A percentile compares a stretch with the other conserved stretches of the same genome.
phyloP scores from a whole-genome alignment of 2,888 invertebrate genomes.

The Maniola hyperantus region DNA sequence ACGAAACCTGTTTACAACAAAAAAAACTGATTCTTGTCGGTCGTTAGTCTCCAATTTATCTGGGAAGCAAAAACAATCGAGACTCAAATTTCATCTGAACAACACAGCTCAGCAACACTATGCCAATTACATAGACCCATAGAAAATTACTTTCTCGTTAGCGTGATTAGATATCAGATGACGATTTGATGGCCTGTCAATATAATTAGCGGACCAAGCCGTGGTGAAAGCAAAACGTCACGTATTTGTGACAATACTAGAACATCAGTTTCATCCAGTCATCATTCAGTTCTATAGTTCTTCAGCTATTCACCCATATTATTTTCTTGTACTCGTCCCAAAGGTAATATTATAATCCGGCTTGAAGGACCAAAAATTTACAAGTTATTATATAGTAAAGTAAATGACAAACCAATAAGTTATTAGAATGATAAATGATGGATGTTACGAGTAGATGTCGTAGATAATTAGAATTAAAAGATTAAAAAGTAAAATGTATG shows the following conservation, averaged over 20 bases:
- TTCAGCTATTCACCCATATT: too few species aligned
- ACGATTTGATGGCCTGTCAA: conserved; percentile 42
- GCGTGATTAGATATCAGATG: conserved; percentile 37
- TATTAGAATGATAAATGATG: background rate
- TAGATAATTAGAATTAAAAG: background rate
- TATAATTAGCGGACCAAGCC: conserved; percentile 28
- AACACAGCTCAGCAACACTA: background rate
- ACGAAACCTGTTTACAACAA: conserved; percentile 5
- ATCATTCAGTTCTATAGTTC: too few species aligned
- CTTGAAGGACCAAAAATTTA: background rate
- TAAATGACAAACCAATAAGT: background rate
- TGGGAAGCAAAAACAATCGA: conserved; percentile 1
- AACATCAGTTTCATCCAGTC: background rate
- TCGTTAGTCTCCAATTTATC: conserved; percentile 6
- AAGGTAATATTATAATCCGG: background rate
- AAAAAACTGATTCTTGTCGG: background rate
- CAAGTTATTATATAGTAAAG: background rate
- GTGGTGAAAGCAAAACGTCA: conserved; percentile 24
- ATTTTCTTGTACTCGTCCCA: background rate
- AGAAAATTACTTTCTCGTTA: conserved; percentile 44
- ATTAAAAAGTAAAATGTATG: conserved; percentile 1
- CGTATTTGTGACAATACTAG: conserved; percentile 7
- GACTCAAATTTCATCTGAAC: conserved; percentile 9
- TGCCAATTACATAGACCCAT: conserved; percentile 29
- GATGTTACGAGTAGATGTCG: background rate